These are phyloP conservation scores for Oncorhynchus nerka DNA, from an alignment of 2,113 vertebrate genomes.

Conservation along the genomic window DNA sequence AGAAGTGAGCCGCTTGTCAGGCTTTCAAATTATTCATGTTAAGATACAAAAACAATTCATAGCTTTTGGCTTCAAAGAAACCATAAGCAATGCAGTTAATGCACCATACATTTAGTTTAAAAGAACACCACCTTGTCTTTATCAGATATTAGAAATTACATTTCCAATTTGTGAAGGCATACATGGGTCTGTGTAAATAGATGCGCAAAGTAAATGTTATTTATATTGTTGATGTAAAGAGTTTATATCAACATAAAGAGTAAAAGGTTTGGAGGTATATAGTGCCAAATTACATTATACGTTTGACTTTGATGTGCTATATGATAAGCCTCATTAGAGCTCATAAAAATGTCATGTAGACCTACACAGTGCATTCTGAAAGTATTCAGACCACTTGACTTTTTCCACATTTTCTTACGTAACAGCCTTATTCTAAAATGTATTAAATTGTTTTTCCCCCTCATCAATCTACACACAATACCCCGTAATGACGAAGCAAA, in stretches of 20 bases:
- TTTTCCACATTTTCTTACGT: too few species aligned
- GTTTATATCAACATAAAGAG: not conserved
- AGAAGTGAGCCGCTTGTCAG: not conserved
- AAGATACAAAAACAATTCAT: constrained; percentile 23
- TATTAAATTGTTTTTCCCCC: too few species aligned
- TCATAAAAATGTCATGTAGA: not conserved
- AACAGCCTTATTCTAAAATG: too few species aligned
- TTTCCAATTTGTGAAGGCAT: not conserved
- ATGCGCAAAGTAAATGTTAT: not conserved
- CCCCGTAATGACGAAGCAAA: too few species aligned
- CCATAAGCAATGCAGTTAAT: constrained; percentile 32
- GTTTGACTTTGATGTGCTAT: not conserved
- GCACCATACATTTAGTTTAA: constrained; percentile 12
- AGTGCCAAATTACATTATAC: not conserved
- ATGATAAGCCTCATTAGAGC: not conserved
- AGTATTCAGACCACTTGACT: too few species aligned
- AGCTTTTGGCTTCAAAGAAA: constrained; percentile 22
- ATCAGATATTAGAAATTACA: not conserved
- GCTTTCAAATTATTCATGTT: constrained; percentile 51
- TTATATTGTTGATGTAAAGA: not conserved
- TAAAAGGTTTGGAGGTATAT: not conserved
- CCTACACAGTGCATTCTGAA: not conserved
- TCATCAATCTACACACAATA: too few species aligned
- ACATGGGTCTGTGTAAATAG: not conserved
- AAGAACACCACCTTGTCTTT: not conserved